Evolutionary conservation across 1,140 invertebrate species (phyloP), one percentile per base, ranked within the genome.

Genomic region (Sitodiplosis mosellana): DNA sequence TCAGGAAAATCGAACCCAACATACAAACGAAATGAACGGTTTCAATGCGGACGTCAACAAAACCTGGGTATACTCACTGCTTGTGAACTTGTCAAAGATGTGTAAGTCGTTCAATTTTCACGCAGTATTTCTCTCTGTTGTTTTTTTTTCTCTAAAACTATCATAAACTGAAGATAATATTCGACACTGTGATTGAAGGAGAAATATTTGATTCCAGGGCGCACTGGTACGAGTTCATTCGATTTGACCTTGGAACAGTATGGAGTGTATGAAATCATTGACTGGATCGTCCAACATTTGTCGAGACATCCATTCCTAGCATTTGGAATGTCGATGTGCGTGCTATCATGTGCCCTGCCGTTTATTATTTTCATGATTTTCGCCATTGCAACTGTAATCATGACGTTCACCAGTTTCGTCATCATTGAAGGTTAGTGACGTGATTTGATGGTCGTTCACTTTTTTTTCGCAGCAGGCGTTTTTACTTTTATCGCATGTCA

Each of bases 351-450:
- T 6, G 8, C 58, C 2, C 34, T 63, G 8, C 61, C 61, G 5
- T 48, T 63, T 38, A 50, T 61, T 2, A 53, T 63, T 0, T 54
- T 63, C 17, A 51, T 60, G 37, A 57, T 55, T 2, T 57, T 63
- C 33, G 61, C 57, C 1, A 49, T 63, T 22, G 53, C 55, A 10
- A 59, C 57, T 12, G 52, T 63, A 44, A n/a, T 55, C 6, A 56
- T 63, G 48, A 60, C 61, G 0, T 58, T 63, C 38, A 59, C 57
- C 1, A 61, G 61, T 17, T 56, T 63, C 45, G 47, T 63, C 3
- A 49, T 63, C 6, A 50, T 63, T 6, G 61, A 63, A 55, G 61
- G 61, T 63, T 49, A 40, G 33, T 41, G 20, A 34, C n/a, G 15
- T 11, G 1, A 44, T 34, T 3, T 21, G 38, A n/a, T 12, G 14